A percentile compares a stretch with the other conserved stretches of the same genome.
Conservation (phyloP, 2,797 vertebrate genomes). For the Crypturellus tataupa region DNA sequence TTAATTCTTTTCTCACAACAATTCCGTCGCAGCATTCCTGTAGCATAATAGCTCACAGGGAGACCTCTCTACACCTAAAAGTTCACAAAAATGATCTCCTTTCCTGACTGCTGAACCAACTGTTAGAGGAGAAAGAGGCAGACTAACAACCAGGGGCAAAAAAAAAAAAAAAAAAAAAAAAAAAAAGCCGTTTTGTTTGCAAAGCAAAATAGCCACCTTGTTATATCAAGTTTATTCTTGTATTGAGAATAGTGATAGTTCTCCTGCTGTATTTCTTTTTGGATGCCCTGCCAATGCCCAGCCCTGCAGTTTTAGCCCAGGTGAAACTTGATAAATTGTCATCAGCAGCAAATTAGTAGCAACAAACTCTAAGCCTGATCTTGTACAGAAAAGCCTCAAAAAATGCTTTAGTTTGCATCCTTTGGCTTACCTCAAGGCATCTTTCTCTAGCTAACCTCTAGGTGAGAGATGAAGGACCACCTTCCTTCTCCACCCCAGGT, state of each 20-base stretch:
- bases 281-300: neutral
- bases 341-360: neutral
- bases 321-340: neutral
- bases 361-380: constrained; percentile 19
- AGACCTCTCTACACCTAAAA: neutral
- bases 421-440: neutral
- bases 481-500: neutral
- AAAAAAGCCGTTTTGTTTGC: neutral
- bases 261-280: neutral
- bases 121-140: neutral
- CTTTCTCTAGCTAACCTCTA: neutral
- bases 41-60: neutral
- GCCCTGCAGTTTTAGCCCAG: neutral
- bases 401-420: neutral
- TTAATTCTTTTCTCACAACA: neutral
- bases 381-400: neutral
- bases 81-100: neutral
- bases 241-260: neutral
- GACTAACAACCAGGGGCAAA: neutral
- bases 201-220: neutral
- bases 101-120: neutral
- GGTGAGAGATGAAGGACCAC: neutral
- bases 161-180: neutral
- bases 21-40: neutral
- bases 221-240: neutral